A percentile compares a stretch with the other conserved stretches of the same genome.
These are phyloP conservation scores for Stegostoma tigrinum DNA, from an alignment of 2,113 vertebrate species.

Conservation along the genomic window DNA sequence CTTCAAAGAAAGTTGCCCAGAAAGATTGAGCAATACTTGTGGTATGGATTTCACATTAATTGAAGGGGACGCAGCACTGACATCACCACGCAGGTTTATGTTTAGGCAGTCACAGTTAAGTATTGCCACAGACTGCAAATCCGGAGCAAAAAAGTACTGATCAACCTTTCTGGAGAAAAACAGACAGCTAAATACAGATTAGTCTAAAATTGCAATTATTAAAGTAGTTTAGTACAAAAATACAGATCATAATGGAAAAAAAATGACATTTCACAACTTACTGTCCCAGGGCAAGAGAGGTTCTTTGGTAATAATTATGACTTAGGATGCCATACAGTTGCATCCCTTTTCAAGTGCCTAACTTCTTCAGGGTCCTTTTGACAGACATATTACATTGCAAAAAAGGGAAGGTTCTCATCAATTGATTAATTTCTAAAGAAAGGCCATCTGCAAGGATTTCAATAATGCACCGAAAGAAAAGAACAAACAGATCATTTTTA, in stretches of 20 bases:
- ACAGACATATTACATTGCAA: too few relatives aligned
- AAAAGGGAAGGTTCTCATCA: too few relatives aligned
- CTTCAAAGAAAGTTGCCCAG: neutral
- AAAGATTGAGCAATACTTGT: neutral
- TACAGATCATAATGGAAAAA: neutral
- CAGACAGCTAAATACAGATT: neutral
- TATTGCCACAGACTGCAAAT: neutral
- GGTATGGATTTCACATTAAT: neutral
- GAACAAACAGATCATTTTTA: too few relatives aligned
- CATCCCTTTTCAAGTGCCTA: too few relatives aligned
- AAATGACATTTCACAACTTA: neutral
- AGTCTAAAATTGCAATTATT: too few relatives aligned
- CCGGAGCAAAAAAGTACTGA: neutral
- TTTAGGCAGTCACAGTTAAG: neutral
- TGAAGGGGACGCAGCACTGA: neutral
- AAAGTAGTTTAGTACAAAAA: neutral
- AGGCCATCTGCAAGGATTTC: too few relatives aligned
- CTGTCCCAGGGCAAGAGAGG: neutral
- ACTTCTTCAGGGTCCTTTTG: too few relatives aligned
- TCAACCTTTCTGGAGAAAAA: neutral
- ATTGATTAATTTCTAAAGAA: too few relatives aligned
- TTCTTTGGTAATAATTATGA: neutral
- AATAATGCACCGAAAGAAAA: too few relatives aligned
- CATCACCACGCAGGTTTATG: neutral
- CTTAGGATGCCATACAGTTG: too few relatives aligned